Evolutionary conservation across 2,888 invertebrate genomes (phyloP), one percentile per base, ranked within the genome.

Genomic region (Muscina levida): DNA sequence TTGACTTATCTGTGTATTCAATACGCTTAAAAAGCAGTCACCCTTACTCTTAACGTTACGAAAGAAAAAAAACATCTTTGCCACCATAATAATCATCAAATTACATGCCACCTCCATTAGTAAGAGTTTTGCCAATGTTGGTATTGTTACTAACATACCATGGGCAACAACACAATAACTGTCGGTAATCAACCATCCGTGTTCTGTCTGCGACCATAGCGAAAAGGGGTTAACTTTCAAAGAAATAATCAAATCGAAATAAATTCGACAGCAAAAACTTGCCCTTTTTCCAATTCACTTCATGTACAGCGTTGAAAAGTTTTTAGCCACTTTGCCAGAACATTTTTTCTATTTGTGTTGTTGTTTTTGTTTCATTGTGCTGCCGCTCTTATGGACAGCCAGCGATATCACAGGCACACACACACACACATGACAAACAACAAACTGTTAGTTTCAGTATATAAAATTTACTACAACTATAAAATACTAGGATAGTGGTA

Each of bases 231-330:
- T 53, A 22, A 10, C 24, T 24, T n/a, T n/a, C n/a, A 24, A 24
- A 24, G 22, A 22, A 10, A 24, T 53, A 22, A 53, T 53, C 22
- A 53, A 53, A 53, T 53, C 6, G 53, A 53, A 53, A 53, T 53
- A 53, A 48, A 48, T 53, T 13, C 2, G 53, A n/a, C n/a, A n/a
- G 13, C 1, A 24, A 51, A 22, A 2, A 51, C 17, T 19, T 24
- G 13, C 53, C 53, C 24, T 53, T 53, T 24, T 31, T 24, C 19
- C 22, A 53, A 53, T 53, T 17, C 2, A 53, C 53, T 17, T 19
- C 53, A 22, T 22, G 22, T 53, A 24, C 11, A 6, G 13, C 4
- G 22, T 22, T 22, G 24, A 1, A 22, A 53, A 53, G 6, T 51
- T 51, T 51, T 51, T 19, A 22, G 31, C 31, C 22, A 46, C 48